phyloP scores from a whole-genome alignment of 2,113 vertebrate species.

The Saguinus imperator region DNA sequence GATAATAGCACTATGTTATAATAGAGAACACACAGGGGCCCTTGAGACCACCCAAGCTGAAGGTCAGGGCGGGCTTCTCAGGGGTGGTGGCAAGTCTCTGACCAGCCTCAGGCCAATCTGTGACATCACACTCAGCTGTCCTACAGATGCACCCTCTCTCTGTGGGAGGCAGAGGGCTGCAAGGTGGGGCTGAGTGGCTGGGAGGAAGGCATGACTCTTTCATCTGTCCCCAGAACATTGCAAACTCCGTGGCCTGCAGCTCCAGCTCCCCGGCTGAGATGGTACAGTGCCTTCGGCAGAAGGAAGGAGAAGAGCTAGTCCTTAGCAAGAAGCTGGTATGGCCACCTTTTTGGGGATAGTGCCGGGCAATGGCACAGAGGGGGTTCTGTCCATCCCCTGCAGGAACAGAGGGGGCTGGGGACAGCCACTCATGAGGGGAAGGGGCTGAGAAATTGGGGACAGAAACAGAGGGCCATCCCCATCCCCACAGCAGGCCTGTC shows the following conservation, averaged over 20 bases:
- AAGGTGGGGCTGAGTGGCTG: not conserved
- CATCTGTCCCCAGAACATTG: conserved; percentile 75
- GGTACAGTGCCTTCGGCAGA: conserved; percentile 82
- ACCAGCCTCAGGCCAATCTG: not conserved
- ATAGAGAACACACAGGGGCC: not conserved
- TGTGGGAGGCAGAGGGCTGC: not conserved
- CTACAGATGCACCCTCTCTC: not conserved
- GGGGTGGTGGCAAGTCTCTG: not conserved
- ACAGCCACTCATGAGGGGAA: not conserved
- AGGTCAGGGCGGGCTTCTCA: not conserved
- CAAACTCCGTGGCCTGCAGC: conserved; percentile 80
- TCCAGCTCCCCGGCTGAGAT: conserved; percentile 74
- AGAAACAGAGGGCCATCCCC: too few relatives aligned
- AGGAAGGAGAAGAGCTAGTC: conserved; percentile 78
- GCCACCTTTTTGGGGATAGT: not conserved
- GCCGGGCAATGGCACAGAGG: not conserved
- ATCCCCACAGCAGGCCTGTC: not conserved
- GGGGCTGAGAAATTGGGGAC: not conserved
- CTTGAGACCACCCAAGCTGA: not conserved
- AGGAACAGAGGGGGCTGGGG: not conserved
- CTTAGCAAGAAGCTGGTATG: not conserved
- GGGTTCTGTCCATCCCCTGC: not conserved
- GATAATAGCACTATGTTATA: not conserved
- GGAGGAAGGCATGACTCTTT: not conserved
- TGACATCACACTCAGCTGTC: not conserved